Conservation (phyloP, 2,797 vertebrate species). For the Molossus alvarezi region DNA sequence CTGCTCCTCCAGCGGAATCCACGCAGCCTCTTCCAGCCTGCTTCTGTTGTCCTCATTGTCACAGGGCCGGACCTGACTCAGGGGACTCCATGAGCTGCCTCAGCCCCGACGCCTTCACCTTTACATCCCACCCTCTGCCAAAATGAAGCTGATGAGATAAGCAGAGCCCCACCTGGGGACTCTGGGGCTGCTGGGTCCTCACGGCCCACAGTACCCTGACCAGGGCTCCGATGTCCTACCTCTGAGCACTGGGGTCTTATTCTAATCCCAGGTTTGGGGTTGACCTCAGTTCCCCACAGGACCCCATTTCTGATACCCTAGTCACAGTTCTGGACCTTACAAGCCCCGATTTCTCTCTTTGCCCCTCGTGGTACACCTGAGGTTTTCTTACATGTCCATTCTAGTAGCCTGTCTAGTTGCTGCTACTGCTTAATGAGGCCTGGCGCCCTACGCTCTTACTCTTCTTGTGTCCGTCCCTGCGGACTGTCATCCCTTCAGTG, state of each 20-base stretch:
- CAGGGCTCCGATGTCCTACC: neutral
- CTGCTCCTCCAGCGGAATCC: neutral
- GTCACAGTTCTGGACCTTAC: neutral
- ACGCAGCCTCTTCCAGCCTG: neutral
- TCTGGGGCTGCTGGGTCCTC: neutral
- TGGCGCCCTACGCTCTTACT: neutral
- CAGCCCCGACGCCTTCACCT: neutral
- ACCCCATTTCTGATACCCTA: neutral
- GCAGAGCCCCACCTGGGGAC: neutral
- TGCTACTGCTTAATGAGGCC: neutral
- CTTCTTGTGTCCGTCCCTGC: neutral
- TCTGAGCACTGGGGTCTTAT: neutral
- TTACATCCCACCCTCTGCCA: neutral
- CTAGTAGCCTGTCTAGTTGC: neutral
- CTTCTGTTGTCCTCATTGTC: neutral
- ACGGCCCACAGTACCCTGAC: neutral
- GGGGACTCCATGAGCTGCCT: neutral
- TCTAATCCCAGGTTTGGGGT: neutral
- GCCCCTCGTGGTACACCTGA: neutral
- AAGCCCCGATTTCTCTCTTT: neutral
- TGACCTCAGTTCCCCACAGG: neutral
- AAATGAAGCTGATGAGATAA: neutral
- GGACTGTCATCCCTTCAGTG: neutral
- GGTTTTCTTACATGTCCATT: neutral
- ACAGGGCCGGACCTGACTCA: neutral